Conservation (phyloP, 2,888 invertebrate species). For the Teleiodes luculella region DNA sequence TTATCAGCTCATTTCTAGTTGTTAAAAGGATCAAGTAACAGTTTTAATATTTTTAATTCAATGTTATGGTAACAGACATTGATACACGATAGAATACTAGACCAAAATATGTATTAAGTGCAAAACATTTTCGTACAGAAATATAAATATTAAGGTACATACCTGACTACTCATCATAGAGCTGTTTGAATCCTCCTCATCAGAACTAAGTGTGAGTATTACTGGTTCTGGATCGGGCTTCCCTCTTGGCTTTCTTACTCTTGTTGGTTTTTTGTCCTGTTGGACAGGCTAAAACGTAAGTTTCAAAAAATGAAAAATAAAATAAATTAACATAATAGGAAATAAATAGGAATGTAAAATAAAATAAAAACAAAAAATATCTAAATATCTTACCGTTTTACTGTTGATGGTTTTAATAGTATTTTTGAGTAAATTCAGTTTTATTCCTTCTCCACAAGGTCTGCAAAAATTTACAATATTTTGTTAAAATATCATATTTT, state of each 20-base stretch:
- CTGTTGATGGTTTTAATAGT: conserved; percentile 48
- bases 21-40: too few relatives aligned
- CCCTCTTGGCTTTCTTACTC: conserved; percentile 72
- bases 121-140: too few relatives aligned
- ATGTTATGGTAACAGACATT: too few relatives aligned
- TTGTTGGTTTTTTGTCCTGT: conserved; percentile 60
- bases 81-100: too few relatives aligned
- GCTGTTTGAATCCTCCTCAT: conserved; percentile 82
- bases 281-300: conserved; percentile 34
- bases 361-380: neutral
- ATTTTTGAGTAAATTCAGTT: conserved; percentile 69
- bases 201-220: conserved; percentile 83
- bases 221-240: conserved; percentile 82
- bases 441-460: conserved; percentile 60
- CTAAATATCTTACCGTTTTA: conserved; percentile 52
- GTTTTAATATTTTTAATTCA: too few relatives aligned
- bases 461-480: conserved; percentile 41
- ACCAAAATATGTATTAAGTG: too few relatives aligned
- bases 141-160: conserved; percentile 18
- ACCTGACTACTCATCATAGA: conserved; percentile 66
- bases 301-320: neutral
- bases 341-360: too few relatives aligned
- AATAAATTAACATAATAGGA: neutral
- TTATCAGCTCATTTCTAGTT: too few relatives aligned
- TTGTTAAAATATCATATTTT: too few relatives aligned